Conservation (phyloP, 2,113 vertebrate species). For the Antechinus flavipes region DNA sequence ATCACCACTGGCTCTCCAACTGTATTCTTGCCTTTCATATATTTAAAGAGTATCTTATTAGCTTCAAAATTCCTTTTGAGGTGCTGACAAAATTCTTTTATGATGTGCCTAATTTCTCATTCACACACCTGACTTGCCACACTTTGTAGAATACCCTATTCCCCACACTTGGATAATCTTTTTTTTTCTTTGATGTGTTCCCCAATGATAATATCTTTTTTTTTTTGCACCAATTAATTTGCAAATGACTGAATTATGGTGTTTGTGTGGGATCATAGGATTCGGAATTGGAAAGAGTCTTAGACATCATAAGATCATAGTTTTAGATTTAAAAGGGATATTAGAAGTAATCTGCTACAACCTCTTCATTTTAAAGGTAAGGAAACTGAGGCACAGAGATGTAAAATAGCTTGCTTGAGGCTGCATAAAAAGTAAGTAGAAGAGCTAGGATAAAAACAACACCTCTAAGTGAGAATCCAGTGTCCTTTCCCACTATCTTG, state of each 20-base stretch:
- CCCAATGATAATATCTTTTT: neutral
- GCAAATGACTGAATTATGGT: slow-evolving; percentile 11
- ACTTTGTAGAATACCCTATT: slow-evolving; percentile 8
- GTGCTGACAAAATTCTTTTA: slow-evolving; percentile 55
- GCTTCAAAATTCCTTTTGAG: slow-evolving; percentile 55
- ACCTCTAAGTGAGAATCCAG: neutral
- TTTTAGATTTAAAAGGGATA: neutral
- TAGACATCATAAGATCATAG: neutral
- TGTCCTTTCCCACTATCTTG: neutral
- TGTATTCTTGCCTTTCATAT: slow-evolving; percentile 17
- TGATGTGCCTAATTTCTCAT: slow-evolving; percentile 51
- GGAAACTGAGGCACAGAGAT: neutral
- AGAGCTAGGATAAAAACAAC: neutral
- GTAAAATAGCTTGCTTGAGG: neutral
- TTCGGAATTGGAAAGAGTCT: neutral
- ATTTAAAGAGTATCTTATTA: slow-evolving; percentile 29
- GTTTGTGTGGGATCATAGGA: neutral
- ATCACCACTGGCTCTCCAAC: neutral
- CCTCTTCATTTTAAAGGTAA: neutral
- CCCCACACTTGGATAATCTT: neutral
- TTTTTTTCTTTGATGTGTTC: neutral
- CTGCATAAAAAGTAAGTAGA: neutral
- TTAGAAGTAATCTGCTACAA: neutral
- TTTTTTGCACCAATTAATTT: neutral
- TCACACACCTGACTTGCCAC: slow-evolving; percentile 42